These are phyloP conservation scores for Plecturocebus donacophilus DNA, from an alignment of 2,113 vertebrate genomes.

Conservation along the genomic window DNA sequence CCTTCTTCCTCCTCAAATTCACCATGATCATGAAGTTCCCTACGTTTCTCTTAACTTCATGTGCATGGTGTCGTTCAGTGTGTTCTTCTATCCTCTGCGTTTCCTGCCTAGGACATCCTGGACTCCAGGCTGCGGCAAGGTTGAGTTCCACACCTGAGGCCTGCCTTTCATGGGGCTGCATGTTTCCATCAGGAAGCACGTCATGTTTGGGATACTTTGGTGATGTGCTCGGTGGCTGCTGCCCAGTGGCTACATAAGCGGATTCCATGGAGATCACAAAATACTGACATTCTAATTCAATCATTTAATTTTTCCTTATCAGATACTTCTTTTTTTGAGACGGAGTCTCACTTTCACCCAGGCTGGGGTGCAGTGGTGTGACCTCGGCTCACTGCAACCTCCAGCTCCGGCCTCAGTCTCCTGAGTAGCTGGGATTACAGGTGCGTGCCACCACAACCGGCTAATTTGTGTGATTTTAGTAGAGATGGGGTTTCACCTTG, in stretches of 20 bases:
- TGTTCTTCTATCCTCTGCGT: not conserved
- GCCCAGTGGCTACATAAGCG: not conserved
- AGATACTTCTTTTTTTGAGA: too few relatives aligned
- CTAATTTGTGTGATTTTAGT: too few relatives aligned
- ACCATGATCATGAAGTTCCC: accelerated
- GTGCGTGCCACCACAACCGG: too few relatives aligned
- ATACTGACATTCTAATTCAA: not conserved
- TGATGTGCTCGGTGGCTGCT: not conserved
- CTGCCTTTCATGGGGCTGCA: not conserved
- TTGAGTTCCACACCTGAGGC: accelerated
- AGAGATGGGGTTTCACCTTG: too few relatives aligned
- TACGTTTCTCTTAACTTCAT: too few relatives aligned
- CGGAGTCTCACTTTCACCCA: too few relatives aligned
- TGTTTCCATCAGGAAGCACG: too few relatives aligned
- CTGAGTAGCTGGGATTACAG: too few relatives aligned
- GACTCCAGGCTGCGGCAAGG: not conserved
- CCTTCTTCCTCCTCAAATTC: not conserved
- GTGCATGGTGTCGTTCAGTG: accelerated
- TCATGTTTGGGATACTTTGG: accelerated
- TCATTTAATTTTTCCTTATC: not conserved
- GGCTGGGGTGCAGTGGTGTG: too few relatives aligned
- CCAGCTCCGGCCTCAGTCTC: too few relatives aligned
- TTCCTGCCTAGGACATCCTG: too few relatives aligned
- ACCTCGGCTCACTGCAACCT: too few relatives aligned
- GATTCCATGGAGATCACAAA: not conserved